Base-by-base conservation (phyloP, 2,888 invertebrate genomes). In the Andrena flavipes region DNA sequence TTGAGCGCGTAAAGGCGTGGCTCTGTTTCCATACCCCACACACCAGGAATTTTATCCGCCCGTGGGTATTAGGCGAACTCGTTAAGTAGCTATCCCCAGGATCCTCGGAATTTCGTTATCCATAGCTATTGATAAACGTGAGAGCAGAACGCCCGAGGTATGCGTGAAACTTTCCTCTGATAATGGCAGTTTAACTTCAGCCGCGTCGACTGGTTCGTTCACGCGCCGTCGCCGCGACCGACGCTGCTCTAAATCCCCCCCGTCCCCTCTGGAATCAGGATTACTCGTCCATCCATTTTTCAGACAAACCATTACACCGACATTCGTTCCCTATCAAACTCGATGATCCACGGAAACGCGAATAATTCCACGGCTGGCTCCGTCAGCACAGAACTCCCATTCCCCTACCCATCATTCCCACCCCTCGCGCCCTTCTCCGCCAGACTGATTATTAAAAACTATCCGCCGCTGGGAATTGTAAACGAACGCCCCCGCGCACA, bases 391-490 rank as follows among this genome's bases (percentile, higher is more conserved):
- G 42, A 42, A 51, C 51, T 51, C 6, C 20, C 56, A 26, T 56
- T 26, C 10, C 23, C 10, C 26, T 4, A 1, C 23, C 10, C 10
- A 3, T 23, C 23, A 26, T 26, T 23, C 20, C 23, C 23, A 13
- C 20, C 54, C 10, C 23, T 3, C n/a, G 2, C 23, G 10, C 33
- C 20, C 3, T 1, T 5, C 42, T 20, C 54, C 20, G 23, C 2
- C 33, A 23, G 20, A 65, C 13, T 54, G 69, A 74, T 80, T 79
- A 56, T 48, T 49, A 71, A 71, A 63, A 76, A 62, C 48, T 13
- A 2, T 4, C 29, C n/a, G 20, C 26, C 30, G 7, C 42, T 42
- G 48, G 10, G 51, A 35, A 30, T 69, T 33, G n/a, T 16, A 48
- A 60, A 69, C 2, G 23, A 59, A 30, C 48, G 20, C 2, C 7